These are phyloP conservation scores for Diaphora mendica DNA, from an alignment of 2,888 invertebrate species.

Conservation along the genomic window DNA sequence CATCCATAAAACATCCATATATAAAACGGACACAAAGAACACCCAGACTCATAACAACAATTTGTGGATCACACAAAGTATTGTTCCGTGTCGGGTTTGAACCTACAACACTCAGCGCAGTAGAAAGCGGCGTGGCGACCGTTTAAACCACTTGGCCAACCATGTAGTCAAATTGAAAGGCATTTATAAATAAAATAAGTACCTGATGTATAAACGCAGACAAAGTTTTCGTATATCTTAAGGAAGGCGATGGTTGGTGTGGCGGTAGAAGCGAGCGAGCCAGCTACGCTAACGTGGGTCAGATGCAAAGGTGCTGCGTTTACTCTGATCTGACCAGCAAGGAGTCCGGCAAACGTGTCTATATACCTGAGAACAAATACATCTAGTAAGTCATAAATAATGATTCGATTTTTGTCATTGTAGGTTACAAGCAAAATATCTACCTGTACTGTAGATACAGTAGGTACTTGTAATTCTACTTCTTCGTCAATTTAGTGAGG, in stretches of 20 bases:
- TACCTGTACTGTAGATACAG: too few species aligned
- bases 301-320: constrained; percentile 95
- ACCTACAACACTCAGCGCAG: too few species aligned
- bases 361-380: constrained; percentile 89
- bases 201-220: constrained; percentile 95
- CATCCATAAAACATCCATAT: too few species aligned
- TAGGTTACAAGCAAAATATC: neutral
- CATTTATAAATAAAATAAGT: constrained; percentile 21
- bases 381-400: neutral
- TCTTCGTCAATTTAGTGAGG: too few species aligned
- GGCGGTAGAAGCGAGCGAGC: constrained; percentile 92
- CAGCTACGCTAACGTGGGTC: constrained; percentile 94
- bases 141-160: too few species aligned
- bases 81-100: too few species aligned
- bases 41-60: too few species aligned
- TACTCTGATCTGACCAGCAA: constrained; percentile 95
- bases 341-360: constrained; percentile 95
- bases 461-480: too few species aligned
- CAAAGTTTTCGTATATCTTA: constrained; percentile 96
- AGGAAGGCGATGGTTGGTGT: constrained; percentile 91
- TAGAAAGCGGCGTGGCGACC: too few species aligned
- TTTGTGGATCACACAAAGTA: too few species aligned
- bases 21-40: too few species aligned
- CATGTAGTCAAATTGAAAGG: neutral
- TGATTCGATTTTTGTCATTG: neutral